Conservation (phyloP, 1,140 invertebrate genomes). For the Monomorium pharaonis region DNA sequence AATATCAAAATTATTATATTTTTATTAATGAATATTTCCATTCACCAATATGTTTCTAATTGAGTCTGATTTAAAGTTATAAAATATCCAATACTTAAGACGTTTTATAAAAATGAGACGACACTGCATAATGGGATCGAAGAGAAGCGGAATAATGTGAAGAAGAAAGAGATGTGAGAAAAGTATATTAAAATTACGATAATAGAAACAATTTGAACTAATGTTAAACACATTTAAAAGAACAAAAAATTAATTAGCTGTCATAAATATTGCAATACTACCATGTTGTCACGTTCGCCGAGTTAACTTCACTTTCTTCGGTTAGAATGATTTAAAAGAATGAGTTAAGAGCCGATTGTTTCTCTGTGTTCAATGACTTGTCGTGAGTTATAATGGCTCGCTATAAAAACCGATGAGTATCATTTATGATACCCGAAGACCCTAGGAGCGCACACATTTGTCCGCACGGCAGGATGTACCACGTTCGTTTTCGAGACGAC, state of each 20-base stretch:
- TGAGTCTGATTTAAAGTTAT: too few relatives aligned
- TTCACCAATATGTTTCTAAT: too few relatives aligned
- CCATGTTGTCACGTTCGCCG: background rate
- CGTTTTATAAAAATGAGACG: too few relatives aligned
- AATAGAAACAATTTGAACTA: background rate
- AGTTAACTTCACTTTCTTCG: background rate
- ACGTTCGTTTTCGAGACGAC: constrained; percentile 39
- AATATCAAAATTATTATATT: background rate
- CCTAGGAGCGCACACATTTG: background rate
- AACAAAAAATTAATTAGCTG: background rate
- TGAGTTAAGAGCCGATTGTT: background rate
- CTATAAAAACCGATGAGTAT: constrained; percentile 27
- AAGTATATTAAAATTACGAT: background rate
- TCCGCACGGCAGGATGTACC: constrained; percentile 1
- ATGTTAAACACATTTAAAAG: background rate
- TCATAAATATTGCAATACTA: background rate
- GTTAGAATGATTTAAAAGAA: background rate
- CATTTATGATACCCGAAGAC: constrained; percentile 37
- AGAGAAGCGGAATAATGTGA: too few relatives aligned
- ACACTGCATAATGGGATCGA: too few relatives aligned
- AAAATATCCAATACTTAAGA: too few relatives aligned
- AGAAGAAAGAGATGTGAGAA: background rate
- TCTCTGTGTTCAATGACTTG: constrained; percentile 13
- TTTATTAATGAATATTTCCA: too few relatives aligned
- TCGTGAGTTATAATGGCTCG: constrained; percentile 21